Evolutionary conservation across 2,797 vertebrate species (phyloP), one percentile per base, ranked within the genome.

Genomic region (Acanthurus leucopareius): DNA sequence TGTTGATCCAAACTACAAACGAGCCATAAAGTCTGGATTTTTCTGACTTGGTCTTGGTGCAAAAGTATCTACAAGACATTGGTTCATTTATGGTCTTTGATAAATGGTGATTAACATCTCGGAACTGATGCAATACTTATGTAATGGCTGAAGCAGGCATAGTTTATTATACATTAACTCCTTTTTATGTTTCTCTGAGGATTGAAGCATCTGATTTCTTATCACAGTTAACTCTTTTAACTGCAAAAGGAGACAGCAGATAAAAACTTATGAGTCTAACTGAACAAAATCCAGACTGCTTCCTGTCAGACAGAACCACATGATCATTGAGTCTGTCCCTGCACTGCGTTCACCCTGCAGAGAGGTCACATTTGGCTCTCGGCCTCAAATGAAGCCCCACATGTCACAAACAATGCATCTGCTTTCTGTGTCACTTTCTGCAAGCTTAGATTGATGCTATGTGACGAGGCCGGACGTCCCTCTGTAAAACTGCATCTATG

Each of bases 121-220:
- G 77, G 45, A 69, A 19, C 45, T 88, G 78, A 87, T 74, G 84
- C 76, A 90, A 91, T 51, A 15, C 47, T 44, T 57, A 0, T 16
- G 78, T 53, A 88, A 87, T 11, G 25, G 2, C 25, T 25, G 25
- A 25, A 25, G 25, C 17, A 48, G 8, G 63, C 51, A 61, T 38
- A 28, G 6, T 53, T 19, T 14, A 70, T 38, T 15, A 52, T 22
- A 22, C 19, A 71, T 28, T 47, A 16, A 53, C 20, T 48, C 14
- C 28, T 16, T 71, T 73, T 79, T 40, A 25, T 28, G n/a, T n/a
- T 79, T 54, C 40, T 74, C 20, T 64, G 16, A 70, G 66, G 53
- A 54, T 45, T 66, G 66, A 5, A 22, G 48, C 16, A 17, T 19
- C 13, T 7, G 17, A 28, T 62, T 60, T 52, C 5, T 58, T 1